Evolutionary conservation across 1,140 invertebrate genomes (phyloP), one percentile per base, ranked within the genome.

Genomic region (Procambarus clarkii): DNA sequence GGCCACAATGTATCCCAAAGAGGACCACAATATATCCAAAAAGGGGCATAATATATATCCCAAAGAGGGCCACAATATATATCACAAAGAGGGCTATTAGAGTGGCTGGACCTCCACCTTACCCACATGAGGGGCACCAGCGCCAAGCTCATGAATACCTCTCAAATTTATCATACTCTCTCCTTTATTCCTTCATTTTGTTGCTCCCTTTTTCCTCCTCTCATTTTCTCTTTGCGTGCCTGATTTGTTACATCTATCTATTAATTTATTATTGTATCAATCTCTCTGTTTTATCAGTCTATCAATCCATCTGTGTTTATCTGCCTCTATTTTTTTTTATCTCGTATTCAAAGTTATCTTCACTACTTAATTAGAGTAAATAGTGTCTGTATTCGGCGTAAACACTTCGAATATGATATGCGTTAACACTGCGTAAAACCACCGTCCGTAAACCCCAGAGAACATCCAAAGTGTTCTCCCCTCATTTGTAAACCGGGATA

Each of bases 401-500:
- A 4, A 58, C 54, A 58, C 54, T 7, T 58, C 54, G 54, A 58
- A 58, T 21, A 64, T 64, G 7, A 64, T 18, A 3, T 8, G 18
- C 21, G 60, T 64, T 64, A 64, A 64, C n/a, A 64, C 60, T 18
- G 21, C 15, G 8, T 64, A 64, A 64, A 64, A 8, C 60, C 60
- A 18, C n/a, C 60, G 8, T 9, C 3, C 60, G 44, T 86, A 77
- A 77, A 77, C 74, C 76, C 50, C 4, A 54, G 76, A 24, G 15
- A 21, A 21, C 64, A 24, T 79, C 76, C n/a, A 34, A 0, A 34
- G 2, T 45, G 18, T 58, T 44, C 54, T 54, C n/a, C 80, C 34
- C 50, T 88, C 86, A 88, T 80, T 88, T 88, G 77, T 88, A 88
- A 88, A 88, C 50, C 86, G 7, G 45, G 46, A 81, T 77, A 64